phyloP scores from a whole-genome alignment of 53 echinoderm and acorn worm genomes.

The Mesocentrotus franciscanus region DNA sequence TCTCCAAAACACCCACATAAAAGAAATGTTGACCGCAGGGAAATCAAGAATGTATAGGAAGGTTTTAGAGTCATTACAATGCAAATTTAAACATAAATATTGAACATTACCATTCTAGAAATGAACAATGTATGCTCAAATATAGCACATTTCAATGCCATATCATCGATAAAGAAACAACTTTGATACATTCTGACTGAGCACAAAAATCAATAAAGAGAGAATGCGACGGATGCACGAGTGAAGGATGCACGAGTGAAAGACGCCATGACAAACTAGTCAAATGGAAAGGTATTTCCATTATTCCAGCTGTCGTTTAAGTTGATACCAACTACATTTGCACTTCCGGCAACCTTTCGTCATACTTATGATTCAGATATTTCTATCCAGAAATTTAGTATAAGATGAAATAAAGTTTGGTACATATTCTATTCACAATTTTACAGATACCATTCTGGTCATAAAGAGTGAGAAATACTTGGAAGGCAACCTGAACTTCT shows the following conservation, averaged over 20 bases:
- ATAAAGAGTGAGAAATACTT: not conserved
- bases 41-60: no score
- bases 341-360: not conserved
- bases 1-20: no score
- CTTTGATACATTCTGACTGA: slow-evolving; percentile 5
- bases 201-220: not conserved
- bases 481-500: not conserved
- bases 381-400: not conserved
- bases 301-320: slow-evolving; percentile 36
- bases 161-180: not conserved
- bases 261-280: not conserved
- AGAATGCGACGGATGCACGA: not conserved
- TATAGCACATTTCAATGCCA: not conserved
- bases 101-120: not conserved
- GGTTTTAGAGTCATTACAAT: not conserved
- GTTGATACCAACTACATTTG: not conserved
- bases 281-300: not conserved
- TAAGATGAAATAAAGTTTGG: no score
- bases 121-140: not conserved
- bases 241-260: not conserved
- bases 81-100: not conserved
- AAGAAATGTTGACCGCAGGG: no score
- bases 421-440: not conserved
- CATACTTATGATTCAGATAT: not conserved
- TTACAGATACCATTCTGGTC: not conserved